Evolutionary conservation across 1,140 invertebrate genomes (phyloP), one percentile per base, ranked within the genome.

Genomic region (Conus ventricosus): DNA sequence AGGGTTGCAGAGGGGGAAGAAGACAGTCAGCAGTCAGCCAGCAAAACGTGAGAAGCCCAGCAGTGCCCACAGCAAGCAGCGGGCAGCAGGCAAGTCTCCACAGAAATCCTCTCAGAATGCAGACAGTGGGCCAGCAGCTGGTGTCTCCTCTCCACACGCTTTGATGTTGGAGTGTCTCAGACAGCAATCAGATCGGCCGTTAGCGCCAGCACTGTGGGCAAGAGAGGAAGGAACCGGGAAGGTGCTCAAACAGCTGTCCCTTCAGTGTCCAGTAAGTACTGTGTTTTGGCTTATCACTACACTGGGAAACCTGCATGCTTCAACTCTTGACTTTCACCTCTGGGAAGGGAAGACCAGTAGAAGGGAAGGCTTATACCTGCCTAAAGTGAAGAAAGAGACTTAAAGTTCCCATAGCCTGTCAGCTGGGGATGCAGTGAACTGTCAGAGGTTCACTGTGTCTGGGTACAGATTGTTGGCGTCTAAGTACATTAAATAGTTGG

Each of bases 101-200:
- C 53, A 83, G 11, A 51, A 51, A 39, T 81, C 10, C 51, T 23
- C 17, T 15, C 27, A 8, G 27, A 54, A 23, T 23, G 5, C 25
- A 39, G 17, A 23, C 51, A 54, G 13, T 11, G 23, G 11, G 6
- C 25, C 11, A 25, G 4, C 84, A n/a, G 8, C 67, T 20, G 51
- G 63, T 6, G 17, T 87, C 39, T 88, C 89, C 20, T 89, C 88
- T 85, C 89, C 55, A 90, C 90, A 25, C 87, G 92, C 51, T 91
- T 92, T 92, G 91, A 92, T 90, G 88, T 92, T 23, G 87, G 89
- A 78, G 60, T 92, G 25, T 84, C 89, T 55, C 90, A 91, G 75
- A 90, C 80, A 39, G 53, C 20, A 11, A 84, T 60, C 23, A 88
- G 84, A 20, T 71, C 84, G 20, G 5, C 84, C 4, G 27, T 27